Evolutionary conservation across 2,113 vertebrate genomes (phyloP), one percentile per base, ranked within the genome.

Genomic region (Hoplias malabaricus): DNA sequence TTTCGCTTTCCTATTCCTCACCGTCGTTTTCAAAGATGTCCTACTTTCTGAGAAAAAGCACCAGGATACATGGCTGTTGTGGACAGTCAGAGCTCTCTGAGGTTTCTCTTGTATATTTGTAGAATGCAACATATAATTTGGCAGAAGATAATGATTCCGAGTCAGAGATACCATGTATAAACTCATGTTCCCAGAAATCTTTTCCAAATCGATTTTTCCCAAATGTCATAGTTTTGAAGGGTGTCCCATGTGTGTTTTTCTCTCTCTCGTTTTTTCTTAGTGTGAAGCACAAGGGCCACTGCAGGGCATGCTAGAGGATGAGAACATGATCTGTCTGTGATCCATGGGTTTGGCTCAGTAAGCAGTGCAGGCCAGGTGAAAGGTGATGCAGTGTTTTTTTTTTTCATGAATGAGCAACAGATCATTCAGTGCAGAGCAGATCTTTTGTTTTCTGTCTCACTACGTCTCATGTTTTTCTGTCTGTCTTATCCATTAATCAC

Each of bases 351-450:
- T 21, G 79, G 82, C 82, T 82, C 80, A 82, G 80, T 79, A 89
- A 91, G 89, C 85, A 83, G 80, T 84, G 87, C 85, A 83, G 82
- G 84, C 83, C 73, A 69, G 67, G 48, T 59, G 57, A 77, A 72
- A 88, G 80, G 81, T 72, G 84, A 80, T 87, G 90, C 90, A 91
- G 90, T 90, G 86, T 72, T 80, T 73, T 69, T 63, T 36, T 54
- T 54, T 62, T 38, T 70, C 59, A 68, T 77, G 38, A 57, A 53
- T 71, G 66, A 81, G 80, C 71, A 75, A 59, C 78, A 87, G 83
- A 78, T 83, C 75, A 80, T 90, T 89, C 88, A 88, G 89, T 91
- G 90, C 88, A 84, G 82, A 89, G 80, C 73, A 77, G 81, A 79
- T 85, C 56, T 73, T 53, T n/a, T 73, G 80, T 73, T 82, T 80